Evolutionary conservation across 2,113 vertebrate genomes (phyloP), one percentile per base, ranked within the genome.

Genomic region (Plestiodon gilberti): DNA sequence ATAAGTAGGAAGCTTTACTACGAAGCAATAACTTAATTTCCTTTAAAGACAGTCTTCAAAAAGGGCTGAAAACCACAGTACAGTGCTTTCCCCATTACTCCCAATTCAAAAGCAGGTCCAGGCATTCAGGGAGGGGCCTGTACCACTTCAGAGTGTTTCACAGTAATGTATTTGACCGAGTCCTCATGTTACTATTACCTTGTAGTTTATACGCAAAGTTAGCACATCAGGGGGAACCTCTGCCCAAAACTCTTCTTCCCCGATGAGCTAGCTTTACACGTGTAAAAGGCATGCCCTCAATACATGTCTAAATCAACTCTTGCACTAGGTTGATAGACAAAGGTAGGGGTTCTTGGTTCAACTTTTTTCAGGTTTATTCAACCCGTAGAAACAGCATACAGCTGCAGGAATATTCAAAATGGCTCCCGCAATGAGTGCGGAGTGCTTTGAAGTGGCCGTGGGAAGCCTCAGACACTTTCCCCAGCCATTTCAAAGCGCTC

Each of bases 1-100:
- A 88, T 30, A 88, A 85, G 76, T 89, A 93, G 78, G 70, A 77
- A 23, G 6, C n/a, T 22, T 2, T 71, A 18, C 3, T 38, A 57
- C 70, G 35, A 75, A 11, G 67, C 85, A 86, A 78, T 0, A 1
- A 73, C 73, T 76, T 78, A 62, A 13, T 71, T 48, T 28, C 76
- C 69, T 30, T 62, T 80, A 55, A 71, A 87, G 13, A 48, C 0
- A 2, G 73, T 55, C 86, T 86, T 40, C 52, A 61, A 0, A 8
- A 23, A 38, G 70, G 25, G 74, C 38, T 28, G 33, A n/a, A 0
- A 9, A 20, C 17, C 43, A 61, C 15, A 43, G 4, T 10, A 38
- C 30, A 57, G 20, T 70, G 22, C 6, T 57, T 71, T 48, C 73
- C 40, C 52, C 59, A 38, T 6, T 74, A 20, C 59, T 75, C 20